Evolutionary conservation across 2,797 vertebrate genomes (phyloP).

Genomic region (Siniperca obscura): DNA sequence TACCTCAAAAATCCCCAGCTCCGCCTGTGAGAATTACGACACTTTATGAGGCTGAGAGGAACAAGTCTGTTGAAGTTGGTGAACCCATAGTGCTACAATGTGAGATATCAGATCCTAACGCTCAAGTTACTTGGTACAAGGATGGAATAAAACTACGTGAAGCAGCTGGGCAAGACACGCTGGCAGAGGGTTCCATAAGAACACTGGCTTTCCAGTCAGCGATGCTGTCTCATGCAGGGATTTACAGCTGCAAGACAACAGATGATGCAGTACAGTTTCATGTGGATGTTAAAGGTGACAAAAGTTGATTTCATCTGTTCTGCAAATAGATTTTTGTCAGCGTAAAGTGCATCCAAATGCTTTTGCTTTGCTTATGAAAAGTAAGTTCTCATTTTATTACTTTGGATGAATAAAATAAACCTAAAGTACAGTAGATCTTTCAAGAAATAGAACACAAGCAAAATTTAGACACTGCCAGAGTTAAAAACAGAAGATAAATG

Average conservation of each 20-base stretch:
- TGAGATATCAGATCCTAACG: constrained; percentile 79
- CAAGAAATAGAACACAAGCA: neutral
- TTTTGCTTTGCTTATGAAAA: constrained; percentile 3
- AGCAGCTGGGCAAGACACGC: constrained; percentile 71
- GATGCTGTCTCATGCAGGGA: constrained; percentile 74
- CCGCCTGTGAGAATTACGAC: constrained; percentile 80
- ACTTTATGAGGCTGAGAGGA: constrained; percentile 79
- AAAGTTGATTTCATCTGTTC: constrained; percentile 37
- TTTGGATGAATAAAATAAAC: neutral
- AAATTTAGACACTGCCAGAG: neutral
- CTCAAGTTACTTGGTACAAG: constrained; percentile 85
- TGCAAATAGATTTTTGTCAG: constrained; percentile 6
- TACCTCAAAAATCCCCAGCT: constrained; percentile 84
- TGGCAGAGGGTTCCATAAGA: constrained; percentile 80
- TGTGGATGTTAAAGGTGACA: constrained; percentile 90
- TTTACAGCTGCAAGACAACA: constrained; percentile 80
- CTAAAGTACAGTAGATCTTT: neutral
- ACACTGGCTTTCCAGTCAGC: constrained; percentile 82
- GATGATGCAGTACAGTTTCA: constrained; percentile 81
- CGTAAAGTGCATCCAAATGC: neutral
- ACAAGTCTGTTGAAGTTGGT: constrained; percentile 78
- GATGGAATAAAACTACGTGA: constrained; percentile 80
- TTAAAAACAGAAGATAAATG: neutral
- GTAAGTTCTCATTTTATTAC: neutral
- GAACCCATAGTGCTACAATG: constrained; percentile 74